phyloP scores from a whole-genome alignment of 1,140 invertebrate genomes.

The Metaphire vulgaris region DNA sequence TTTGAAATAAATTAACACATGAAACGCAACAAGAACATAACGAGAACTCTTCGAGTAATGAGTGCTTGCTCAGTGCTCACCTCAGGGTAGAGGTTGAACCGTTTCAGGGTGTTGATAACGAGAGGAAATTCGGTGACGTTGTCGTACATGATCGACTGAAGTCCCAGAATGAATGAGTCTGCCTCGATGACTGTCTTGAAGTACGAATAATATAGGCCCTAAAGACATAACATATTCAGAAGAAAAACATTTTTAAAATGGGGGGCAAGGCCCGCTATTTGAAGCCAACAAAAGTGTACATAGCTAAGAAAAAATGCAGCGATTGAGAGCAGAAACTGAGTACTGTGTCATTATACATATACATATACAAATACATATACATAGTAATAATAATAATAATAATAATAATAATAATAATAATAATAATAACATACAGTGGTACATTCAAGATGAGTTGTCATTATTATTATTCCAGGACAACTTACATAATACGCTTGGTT shows the following conservation, averaged over 20 bases:
- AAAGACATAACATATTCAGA: slow-evolving; percentile 35
- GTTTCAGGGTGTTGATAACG: slow-evolving; percentile 69
- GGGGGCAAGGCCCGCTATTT: not conserved
- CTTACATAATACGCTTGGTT: too few relatives aligned
- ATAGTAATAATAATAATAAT: not conserved
- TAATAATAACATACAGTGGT: too few relatives aligned
- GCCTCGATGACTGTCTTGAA: slow-evolving; percentile 72
- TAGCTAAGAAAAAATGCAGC: not conserved
- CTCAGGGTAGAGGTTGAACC: slow-evolving; percentile 78
- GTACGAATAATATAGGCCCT: slow-evolving; percentile 81
- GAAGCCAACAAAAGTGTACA: not conserved
- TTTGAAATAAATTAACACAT: too few relatives aligned
- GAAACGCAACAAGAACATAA: too few relatives aligned
- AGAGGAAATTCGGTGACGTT: slow-evolving; percentile 71
- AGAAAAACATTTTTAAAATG: not conserved
- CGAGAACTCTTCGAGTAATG: too few relatives aligned
- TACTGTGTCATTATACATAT: not conserved
- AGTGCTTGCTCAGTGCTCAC: too few relatives aligned
- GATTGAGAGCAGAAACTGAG: not conserved
- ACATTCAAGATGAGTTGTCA: too few relatives aligned
- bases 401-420: not conserved
- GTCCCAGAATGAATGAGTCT: slow-evolving; percentile 59
- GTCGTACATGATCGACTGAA: slow-evolving; percentile 63
- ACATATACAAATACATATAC: slow-evolving; percentile 3
- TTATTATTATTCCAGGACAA: too few relatives aligned